Evolutionary conservation across 2,888 invertebrate genomes (phyloP).

Genomic region (Desoria tigrina): DNA sequence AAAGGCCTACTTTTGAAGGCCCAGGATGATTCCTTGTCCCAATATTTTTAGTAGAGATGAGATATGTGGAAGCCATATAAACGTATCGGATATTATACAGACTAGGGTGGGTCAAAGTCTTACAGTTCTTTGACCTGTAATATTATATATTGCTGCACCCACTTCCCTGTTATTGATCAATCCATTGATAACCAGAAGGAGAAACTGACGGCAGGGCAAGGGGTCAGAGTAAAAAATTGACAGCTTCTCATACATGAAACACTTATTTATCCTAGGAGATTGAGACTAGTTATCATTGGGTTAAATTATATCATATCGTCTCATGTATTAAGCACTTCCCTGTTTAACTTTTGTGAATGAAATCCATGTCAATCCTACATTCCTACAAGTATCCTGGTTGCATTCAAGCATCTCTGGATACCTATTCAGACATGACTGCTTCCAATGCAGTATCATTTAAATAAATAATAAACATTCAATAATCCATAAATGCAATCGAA

Average conservation of each 20-base stretch:
- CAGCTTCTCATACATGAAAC: background rate
- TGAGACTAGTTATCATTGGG: background rate
- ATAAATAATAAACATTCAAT: too few species aligned
- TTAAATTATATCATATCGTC: too few species aligned
- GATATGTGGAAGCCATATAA: too few species aligned
- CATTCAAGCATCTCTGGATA: too few species aligned
- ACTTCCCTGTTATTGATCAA: constrained; percentile 43
- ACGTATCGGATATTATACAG: too few species aligned
- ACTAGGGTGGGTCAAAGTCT: constrained; percentile 50
- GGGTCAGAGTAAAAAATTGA: constrained; percentile 37
- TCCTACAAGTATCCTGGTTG: too few species aligned
- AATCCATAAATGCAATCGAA: too few species aligned
- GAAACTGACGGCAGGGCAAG: constrained; percentile 45
- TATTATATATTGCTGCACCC: constrained; percentile 47
- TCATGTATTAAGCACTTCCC: background rate
- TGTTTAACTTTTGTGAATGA: constrained; percentile 2
- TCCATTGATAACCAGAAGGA: constrained; percentile 36
- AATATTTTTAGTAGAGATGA: too few species aligned
- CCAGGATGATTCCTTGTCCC: too few species aligned
- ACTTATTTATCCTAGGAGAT: background rate
- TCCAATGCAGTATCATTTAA: too few species aligned
- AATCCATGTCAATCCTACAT: constrained; percentile 5
- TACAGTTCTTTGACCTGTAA: constrained; percentile 51
- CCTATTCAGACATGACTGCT: too few species aligned
- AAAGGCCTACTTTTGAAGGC: background rate